Evolutionary conservation across 2,113 vertebrate species (phyloP), one percentile per base, ranked within the genome.

Genomic region (Bufo bufo): DNA sequence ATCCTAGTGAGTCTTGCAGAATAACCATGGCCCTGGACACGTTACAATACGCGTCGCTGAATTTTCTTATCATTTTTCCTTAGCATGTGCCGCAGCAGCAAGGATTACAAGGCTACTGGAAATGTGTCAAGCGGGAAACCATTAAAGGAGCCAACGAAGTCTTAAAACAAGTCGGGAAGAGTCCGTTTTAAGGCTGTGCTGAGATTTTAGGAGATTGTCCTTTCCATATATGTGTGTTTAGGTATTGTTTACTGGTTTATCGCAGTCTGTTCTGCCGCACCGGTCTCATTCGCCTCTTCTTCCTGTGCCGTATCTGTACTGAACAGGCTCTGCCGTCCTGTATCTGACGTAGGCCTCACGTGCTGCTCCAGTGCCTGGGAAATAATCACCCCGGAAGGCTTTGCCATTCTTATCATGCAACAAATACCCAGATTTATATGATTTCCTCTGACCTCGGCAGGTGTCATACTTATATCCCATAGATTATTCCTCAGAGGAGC

Each of bases 71-170:
- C 47, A 43, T 50, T 23, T 77, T 6, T 58, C 45, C 33, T 90
- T 54, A 79, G 91, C 94, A 99, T 97, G 97, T 97, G 84, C 95
- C 96, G 0, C 96, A 95, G 2, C 96, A 98, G 90, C 93, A 85
- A 78, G 96, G 96, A 61, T 16, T 99, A 59, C 94, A 97, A 49
- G 98, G 96, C 85, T 99, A 96, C 93, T 99, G 97, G 97, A 99
- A 95, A 89, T 99, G 98, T 91, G 98, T 99, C 92, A 99, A 99
- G 91, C 95, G 93, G 87, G 98, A 99, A 92, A 98, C 95, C 66
- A 93, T 99, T 92, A 98, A 97, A 92, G 98, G 95, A 82, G 97
- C 97, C 47, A 94, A 97, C 91, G 98, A 99, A 93, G 94, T 96
- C 45, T 95, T 97, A 94, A 95, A 95, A 89, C 91, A 95, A 90